Percentiles rank a stretch among this genome's conserved stretches.
Evolutionary conservation across 1,140 invertebrate species (phyloP).

Genomic region (Anastatus disparis): DNA sequence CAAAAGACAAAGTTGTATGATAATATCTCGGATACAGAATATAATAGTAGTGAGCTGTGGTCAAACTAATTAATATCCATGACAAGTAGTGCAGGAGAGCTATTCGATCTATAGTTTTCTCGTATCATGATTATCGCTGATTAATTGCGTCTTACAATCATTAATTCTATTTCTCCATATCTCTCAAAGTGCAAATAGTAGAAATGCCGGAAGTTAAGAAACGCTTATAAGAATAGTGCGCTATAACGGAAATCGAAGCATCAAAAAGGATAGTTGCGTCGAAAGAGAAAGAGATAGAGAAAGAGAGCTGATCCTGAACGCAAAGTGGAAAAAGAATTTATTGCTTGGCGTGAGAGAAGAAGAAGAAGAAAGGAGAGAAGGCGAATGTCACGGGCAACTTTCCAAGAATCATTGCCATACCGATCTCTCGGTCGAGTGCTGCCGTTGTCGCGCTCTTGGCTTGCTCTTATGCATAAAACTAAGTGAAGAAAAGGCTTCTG

Average conservation of each 20-base stretch:
- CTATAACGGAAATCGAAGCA: neutral
- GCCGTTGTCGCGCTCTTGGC: no score
- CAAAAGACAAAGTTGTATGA: neutral
- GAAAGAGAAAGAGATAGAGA: no score
- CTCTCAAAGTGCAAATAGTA: no score
- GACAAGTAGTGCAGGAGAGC: neutral
- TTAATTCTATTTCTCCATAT: neutral
- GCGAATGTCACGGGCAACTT: conserved; percentile 10
- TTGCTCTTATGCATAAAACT: conserved; percentile 2
- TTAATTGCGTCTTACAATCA: neutral
- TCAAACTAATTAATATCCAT: conserved; percentile 17
- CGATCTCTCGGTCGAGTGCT: neutral
- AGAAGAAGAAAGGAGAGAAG: no score
- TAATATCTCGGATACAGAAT: neutral
- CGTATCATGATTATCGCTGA: conserved; percentile 13
- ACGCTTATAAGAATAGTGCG: no score
- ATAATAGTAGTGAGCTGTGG: neutral
- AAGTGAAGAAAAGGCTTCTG: neutral
- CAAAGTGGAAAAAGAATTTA: conserved; percentile 4
- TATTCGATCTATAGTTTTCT: neutral
- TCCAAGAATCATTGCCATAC: conserved; percentile 31
- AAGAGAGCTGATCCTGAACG: neutral
- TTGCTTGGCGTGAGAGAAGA: no score
- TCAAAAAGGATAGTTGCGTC: neutral
- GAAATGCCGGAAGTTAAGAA: no score